Conservation (phyloP, 1,140 invertebrate genomes). For the Phymorhynchus buccinoides region DNA sequence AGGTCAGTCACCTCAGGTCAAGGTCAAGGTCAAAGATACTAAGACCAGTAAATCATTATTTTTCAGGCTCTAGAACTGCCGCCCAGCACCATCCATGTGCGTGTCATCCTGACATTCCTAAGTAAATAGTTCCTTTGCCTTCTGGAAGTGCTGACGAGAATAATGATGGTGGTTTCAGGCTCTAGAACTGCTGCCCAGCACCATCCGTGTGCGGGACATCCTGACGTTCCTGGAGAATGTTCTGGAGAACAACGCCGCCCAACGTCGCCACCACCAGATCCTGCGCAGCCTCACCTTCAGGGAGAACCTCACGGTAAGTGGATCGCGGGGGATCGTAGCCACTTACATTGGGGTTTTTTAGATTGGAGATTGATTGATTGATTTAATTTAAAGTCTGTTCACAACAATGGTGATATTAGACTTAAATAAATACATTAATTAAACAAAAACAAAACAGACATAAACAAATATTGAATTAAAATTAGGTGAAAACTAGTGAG, state of each 20-base stretch:
- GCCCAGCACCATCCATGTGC: conserved; percentile 83
- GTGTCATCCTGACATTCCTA: conserved; percentile 84
- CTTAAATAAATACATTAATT: too few species aligned
- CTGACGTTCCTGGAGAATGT: conserved; percentile 85
- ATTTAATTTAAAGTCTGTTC: neutral
- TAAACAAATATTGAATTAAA: too few species aligned
- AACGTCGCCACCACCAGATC: conserved; percentile 83
- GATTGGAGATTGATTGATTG: neutral
- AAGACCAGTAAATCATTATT: too few species aligned
- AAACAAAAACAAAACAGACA: too few species aligned
- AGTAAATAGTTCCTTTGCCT: too few species aligned
- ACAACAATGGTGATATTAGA: too few species aligned
- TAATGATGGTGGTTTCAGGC: conserved; percentile 74
- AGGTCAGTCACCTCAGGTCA: too few species aligned
- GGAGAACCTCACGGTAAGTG: conserved; percentile 83
- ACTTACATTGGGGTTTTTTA: too few species aligned
- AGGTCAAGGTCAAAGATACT: too few species aligned
- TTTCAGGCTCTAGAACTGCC: too few species aligned
- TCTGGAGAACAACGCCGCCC: conserved; percentile 82
- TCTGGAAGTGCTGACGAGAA: too few species aligned
- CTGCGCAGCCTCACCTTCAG: conserved; percentile 87
- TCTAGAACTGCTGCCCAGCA: conserved; percentile 83
- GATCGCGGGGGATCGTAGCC: neutral
- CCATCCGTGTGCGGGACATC: conserved; percentile 82
- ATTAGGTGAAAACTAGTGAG: neutral